phyloP scores from a whole-genome alignment of 2,797 vertebrate species.

The Denticeps clupeoides region DNA sequence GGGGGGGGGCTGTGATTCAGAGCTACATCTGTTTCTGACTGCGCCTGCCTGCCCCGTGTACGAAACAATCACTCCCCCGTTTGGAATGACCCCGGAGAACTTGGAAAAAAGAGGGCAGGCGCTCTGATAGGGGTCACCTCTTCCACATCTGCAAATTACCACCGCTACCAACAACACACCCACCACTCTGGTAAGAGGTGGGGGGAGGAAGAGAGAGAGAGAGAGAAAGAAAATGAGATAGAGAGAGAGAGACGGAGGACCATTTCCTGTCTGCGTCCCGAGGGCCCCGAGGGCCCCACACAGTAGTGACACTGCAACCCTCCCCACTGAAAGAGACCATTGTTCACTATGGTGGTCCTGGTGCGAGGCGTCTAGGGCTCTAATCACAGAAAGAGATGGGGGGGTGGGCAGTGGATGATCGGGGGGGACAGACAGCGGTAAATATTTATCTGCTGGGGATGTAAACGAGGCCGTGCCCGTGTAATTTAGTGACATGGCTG shows the following conservation, averaged over 20 bases:
- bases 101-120: neutral
- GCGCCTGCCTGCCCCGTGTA: too few relatives aligned
- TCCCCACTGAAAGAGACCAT: constrained; percentile 54
- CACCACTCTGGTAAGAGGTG: too few relatives aligned
- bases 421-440: neutral
- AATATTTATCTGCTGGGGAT: neutral
- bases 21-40: constrained; percentile 46
- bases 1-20: constrained; percentile 27
- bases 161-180: too few relatives aligned
- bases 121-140: too few relatives aligned
- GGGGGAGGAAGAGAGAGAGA: neutral
- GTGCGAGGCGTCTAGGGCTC: constrained; percentile 21
- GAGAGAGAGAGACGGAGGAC: neutral
- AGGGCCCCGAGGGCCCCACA: neutral
- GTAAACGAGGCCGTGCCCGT: neutral
- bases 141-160: too few relatives aligned
- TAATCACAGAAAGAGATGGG: neutral
- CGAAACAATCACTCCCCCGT: too few relatives aligned
- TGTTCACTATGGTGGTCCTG: constrained; percentile 65
- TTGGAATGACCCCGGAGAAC: too few relatives aligned
- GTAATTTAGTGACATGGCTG: constrained; percentile 16
- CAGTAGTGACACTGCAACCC: neutral
- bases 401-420: too few relatives aligned
- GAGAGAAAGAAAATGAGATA: neutral
- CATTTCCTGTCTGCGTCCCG: too few relatives aligned